Percentiles rank a stretch among this genome's conserved stretches.
Evolutionary conservation across 2,888 invertebrate genomes (phyloP).

Genomic region (Osmoderma eremita): DNA sequence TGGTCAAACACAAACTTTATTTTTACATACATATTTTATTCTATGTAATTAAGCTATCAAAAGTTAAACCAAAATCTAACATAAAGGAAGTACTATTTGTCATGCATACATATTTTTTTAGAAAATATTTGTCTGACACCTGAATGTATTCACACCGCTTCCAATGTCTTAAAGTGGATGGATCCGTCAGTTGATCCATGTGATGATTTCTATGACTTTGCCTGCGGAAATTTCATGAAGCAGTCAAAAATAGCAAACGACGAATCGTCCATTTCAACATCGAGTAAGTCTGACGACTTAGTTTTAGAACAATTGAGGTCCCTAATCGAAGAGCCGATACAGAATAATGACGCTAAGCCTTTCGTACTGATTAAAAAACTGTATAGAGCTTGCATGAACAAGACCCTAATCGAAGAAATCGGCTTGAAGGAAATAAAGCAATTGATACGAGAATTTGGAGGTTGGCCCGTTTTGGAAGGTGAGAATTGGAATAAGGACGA

Average conservation of each 20-base stretch:
- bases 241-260: conserved; percentile 82
- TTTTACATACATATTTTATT: too few relatives aligned
- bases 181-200: conserved; percentile 78
- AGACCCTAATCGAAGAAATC: conserved; percentile 80
- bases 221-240: conserved; percentile 78
- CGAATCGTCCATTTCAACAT: conserved; percentile 80
- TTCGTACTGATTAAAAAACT: conserved; percentile 82
- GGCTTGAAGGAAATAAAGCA: conserved; percentile 78
- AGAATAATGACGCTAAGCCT: conserved; percentile 72
- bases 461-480: conserved; percentile 91
- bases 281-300: conserved; percentile 79
- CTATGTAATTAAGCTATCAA: too few relatives aligned
- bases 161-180: conserved; percentile 77
- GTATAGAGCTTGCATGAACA: conserved; percentile 90
- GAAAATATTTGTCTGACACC: conserved; percentile 73
- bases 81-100: too few relatives aligned
- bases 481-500: conserved; percentile 74
- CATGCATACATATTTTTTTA: not conserved
- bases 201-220: conserved; percentile 84
- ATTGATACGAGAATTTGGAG: conserved; percentile 82
- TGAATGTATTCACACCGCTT: conserved; percentile 85
- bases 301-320: conserved; percentile 77
- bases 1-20: too few relatives aligned
- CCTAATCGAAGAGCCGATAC: conserved; percentile 74
- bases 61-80: too few relatives aligned